Percentiles rank a stretch among this genome's conserved stretches.
phyloP scores from a whole-genome alignment of 1,140 invertebrate species.

The Pseudomyrmex cubaensis region DNA sequence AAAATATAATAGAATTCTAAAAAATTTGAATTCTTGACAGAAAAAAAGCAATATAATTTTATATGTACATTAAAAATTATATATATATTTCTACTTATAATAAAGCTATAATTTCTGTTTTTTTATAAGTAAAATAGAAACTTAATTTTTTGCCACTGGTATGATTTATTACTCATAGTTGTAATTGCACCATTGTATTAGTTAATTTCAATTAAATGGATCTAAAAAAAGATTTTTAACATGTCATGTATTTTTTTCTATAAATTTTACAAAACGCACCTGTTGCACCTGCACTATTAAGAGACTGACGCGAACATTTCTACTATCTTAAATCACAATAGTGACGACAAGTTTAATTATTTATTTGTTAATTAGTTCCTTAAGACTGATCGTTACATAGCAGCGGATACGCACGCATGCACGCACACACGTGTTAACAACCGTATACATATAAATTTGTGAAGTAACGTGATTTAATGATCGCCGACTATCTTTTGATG shows the following conservation, averaged over 20 bases:
- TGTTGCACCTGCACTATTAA: constrained; percentile 65
- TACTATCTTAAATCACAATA: constrained; percentile 79
- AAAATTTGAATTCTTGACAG: background rate
- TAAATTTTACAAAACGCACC: background rate
- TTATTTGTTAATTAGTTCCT: constrained; percentile 67
- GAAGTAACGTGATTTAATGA: constrained; percentile 1
- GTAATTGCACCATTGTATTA: background rate
- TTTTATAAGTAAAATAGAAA: background rate
- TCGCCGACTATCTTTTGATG: constrained; percentile 8
- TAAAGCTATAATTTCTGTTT: constrained; percentile 17
- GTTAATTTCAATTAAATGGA: background rate
- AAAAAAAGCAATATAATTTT: no score
- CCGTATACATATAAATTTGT: constrained; percentile 56
- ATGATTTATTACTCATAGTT: background rate
- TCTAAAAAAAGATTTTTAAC: background rate
- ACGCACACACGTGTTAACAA: constrained; percentile 48
- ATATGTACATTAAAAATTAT: no score
- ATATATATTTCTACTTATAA: constrained; percentile 24
- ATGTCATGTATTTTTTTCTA: background rate
- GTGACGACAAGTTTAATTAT: constrained; percentile 78
- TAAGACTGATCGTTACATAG: constrained; percentile 70
- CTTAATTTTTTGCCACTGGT: background rate
- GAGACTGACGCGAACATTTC: constrained; percentile 48
- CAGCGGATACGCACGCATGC: constrained; percentile 47
- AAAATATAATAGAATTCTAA: background rate